Evolutionary conservation across 2,797 vertebrate genomes (phyloP).

Genomic region (Siniperca obscura): DNA sequence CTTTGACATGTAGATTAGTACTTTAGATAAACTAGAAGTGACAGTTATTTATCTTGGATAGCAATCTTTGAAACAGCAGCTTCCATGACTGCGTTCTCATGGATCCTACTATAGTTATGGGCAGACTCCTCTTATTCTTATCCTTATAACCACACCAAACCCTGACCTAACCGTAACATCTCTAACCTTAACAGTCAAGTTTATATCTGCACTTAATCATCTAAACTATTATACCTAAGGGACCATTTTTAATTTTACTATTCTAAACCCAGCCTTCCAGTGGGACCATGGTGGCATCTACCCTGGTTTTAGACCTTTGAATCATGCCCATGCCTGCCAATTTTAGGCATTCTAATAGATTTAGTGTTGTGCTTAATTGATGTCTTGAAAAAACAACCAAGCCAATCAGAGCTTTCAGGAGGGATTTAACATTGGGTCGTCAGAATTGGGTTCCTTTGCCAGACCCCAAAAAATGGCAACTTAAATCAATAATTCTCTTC

Average conservation of each 20-base stretch:
- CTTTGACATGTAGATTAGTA: neutral
- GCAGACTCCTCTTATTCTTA: neutral
- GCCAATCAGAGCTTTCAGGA: neutral
- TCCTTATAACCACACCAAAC: neutral
- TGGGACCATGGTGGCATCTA: neutral
- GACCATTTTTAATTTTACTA: neutral
- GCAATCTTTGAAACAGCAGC: conserved; percentile 14
- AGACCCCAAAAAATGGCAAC: neutral
- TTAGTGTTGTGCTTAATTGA: neutral
- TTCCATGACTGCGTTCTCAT: neutral
- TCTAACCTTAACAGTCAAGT: neutral
- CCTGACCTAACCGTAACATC: neutral
- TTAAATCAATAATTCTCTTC: neutral
- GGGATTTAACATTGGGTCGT: neutral
- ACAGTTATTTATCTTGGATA: conserved; percentile 20
- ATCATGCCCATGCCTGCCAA: neutral
- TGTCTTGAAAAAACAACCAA: neutral
- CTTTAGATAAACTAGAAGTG: neutral
- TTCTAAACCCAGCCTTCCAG: neutral
- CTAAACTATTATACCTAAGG: neutral
- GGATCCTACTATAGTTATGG: neutral
- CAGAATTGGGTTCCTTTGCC: neutral
- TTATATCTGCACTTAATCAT: neutral
- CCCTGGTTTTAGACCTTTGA: neutral
- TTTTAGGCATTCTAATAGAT: neutral